Base-by-base conservation (phyloP, 2,888 invertebrate species). In the Melipona bicolor region DNA sequence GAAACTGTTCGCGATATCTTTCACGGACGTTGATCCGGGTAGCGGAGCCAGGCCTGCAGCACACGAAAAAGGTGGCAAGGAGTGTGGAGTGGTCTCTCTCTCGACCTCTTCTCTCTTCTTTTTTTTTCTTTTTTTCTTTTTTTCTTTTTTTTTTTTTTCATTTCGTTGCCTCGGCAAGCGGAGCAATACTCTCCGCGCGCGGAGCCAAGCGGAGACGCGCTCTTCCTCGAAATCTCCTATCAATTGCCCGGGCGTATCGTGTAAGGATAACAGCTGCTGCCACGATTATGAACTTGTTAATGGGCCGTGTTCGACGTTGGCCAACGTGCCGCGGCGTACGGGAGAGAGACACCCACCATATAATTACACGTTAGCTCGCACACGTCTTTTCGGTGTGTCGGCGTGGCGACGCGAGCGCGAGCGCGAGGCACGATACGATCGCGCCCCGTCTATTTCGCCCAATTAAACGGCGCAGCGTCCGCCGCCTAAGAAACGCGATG, bases 271-370 rank as follows among this genome's bases (percentile, higher is more conserved):
- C 81, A 32, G 75, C 64, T 67, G 77, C 69, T 77, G 79, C 74
- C 73, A 84, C 83, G 89, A 89, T 89, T 89, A 89, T 86, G 84
- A 89, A 89, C 87, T 76, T 81, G 87, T 89, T 89, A 89, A 88
- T 88, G 89, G 87, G 52, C 64, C 78, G 73, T 83, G 87, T 87
- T 77, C 72, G 75, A 68, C 77, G 86, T 74, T 79, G 64, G 79
- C 4, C 4, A 32, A 32, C 32, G 32, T 32, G 32, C 67, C 61
- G 36, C 56, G 72, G 36, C 50, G 75, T 72, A 74, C 83, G 79
- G 73, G 21, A 17, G 82, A 76, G 52, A 79, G 81, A 84, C 88
- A 72, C 80, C 82, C 84, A 79, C 82, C 76, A 64, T 76, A 83
- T 88, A 88, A 88, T 88, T 88, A 86, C 75, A 79, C 43, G 78